Evolutionary conservation across 2,113 vertebrate species (phyloP).

Genomic region (Paedocypris sp.): DNA sequence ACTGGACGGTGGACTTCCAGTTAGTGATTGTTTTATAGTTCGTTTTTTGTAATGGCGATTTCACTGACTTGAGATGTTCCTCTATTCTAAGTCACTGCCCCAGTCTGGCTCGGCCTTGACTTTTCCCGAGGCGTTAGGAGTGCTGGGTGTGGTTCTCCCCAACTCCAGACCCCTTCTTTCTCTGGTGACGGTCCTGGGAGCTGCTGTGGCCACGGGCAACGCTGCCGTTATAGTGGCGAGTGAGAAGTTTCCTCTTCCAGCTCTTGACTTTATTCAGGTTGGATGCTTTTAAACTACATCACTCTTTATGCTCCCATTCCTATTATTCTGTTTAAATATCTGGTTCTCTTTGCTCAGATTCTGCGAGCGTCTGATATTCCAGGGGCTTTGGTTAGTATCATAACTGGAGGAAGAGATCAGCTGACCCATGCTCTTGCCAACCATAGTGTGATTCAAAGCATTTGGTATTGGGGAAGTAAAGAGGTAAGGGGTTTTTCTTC

Average conservation of each 20-base stretch:
- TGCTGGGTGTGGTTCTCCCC: slow-evolving; percentile 73
- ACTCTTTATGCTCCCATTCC: neutral
- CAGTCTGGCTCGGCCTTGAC: slow-evolving; percentile 66
- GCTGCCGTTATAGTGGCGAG: slow-evolving; percentile 73
- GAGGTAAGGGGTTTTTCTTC: slow-evolving; percentile 52
- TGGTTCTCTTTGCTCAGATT: slow-evolving; percentile 42
- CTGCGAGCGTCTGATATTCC: slow-evolving; percentile 67
- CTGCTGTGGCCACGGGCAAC: slow-evolving; percentile 68
- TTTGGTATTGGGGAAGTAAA: slow-evolving; percentile 82
- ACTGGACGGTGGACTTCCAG: slow-evolving; percentile 56
- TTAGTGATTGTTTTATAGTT: slow-evolving; percentile 41
- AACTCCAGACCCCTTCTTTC: slow-evolving; percentile 68
- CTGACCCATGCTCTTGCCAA: slow-evolving; percentile 71
- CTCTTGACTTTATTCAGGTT: slow-evolving; percentile 72
- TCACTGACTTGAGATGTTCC: neutral
- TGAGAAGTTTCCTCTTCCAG: slow-evolving; percentile 62
- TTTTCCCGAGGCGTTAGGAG: slow-evolving; percentile 68
- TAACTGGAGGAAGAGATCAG: slow-evolving; percentile 68
- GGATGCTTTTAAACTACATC: neutral
- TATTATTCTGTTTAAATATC: neutral
- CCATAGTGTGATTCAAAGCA: slow-evolving; percentile 75
- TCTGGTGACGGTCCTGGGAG: slow-evolving; percentile 69
- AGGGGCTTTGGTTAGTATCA: slow-evolving; percentile 70
- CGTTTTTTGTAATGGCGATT: neutral
- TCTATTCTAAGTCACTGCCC: slow-evolving; percentile 54